These are phyloP conservation scores for Potamilus streckersoni DNA, from an alignment of 1,140 invertebrate species.

Conservation along the genomic window DNA sequence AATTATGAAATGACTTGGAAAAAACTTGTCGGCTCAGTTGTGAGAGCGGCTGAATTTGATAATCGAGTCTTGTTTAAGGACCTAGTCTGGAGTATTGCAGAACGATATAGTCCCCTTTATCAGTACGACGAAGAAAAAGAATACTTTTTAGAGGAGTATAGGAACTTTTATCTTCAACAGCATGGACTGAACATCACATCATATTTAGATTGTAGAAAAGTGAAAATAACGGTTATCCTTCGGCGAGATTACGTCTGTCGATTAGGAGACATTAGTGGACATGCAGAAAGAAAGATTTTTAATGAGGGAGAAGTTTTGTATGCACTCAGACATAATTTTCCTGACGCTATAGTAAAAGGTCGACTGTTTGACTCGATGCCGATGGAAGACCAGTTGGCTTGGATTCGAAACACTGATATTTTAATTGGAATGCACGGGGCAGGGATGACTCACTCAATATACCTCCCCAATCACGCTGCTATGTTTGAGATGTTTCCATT, in stretches of 20 bases:
- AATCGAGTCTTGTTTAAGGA: neutral
- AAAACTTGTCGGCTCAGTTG: neutral
- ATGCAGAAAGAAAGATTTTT: constrained; percentile 45
- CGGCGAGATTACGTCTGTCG: constrained; percentile 56
- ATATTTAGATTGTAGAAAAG: constrained; percentile 37
- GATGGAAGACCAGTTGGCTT: constrained; percentile 46
- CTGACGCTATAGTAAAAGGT: constrained; percentile 25
- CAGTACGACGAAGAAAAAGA: neutral
- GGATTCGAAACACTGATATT: constrained; percentile 81
- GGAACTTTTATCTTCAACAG: constrained; percentile 48
- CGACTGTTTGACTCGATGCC: constrained; percentile 45
- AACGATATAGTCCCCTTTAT: neutral
- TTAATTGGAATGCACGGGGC: constrained; percentile 97
- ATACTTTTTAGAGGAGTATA: constrained; percentile 42
- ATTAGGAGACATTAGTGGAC: constrained; percentile 51
- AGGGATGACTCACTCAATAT: constrained; percentile 93
- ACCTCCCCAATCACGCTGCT: constrained; percentile 93
- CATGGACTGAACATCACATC: constrained; percentile 14
- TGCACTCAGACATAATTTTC: constrained; percentile 5
- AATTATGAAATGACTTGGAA: neutral
- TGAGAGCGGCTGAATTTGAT: neutral
- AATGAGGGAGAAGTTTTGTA: constrained; percentile 52
- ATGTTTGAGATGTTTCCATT: constrained; percentile 87
- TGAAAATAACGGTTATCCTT: constrained; percentile 53
- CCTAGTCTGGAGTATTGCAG: neutral